Percentiles rank a stretch among this genome's conserved stretches.
Evolutionary conservation across 1,140 invertebrate species (phyloP).

Genomic region (Agraylea sexmaculata): DNA sequence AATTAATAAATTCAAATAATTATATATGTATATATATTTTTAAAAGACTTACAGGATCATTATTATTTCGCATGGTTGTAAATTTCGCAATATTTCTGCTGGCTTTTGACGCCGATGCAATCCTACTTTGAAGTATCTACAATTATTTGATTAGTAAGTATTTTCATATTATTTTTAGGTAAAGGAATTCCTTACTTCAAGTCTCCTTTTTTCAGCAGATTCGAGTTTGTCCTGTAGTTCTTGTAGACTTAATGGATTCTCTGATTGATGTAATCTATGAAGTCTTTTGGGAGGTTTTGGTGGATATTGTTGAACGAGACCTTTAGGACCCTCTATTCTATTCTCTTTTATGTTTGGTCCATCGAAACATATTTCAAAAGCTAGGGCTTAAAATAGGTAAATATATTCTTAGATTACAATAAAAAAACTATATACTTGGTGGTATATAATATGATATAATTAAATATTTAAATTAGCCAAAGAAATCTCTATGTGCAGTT

Average conservation of each 20-base stretch:
- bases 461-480: too few species aligned
- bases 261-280: slow-evolving; percentile 43
- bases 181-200: slow-evolving; percentile 19
- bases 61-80: too few species aligned
- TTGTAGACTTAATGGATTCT: slow-evolving; percentile 41
- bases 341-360: slow-evolving; percentile 25
- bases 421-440: too few species aligned
- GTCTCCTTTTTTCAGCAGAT: slow-evolving; percentile 52
- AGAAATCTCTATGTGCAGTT: too few species aligned
- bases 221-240: slow-evolving; percentile 54
- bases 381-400: slow-evolving; percentile 38
- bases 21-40: too few species aligned
- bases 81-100: too few species aligned
- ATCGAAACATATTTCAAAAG: slow-evolving; percentile 53
- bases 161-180: neutral
- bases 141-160: neutral
- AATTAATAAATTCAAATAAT: neutral
- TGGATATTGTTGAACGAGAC: slow-evolving; percentile 44
- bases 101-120: slow-evolving; percentile 20
- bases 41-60: too few species aligned
- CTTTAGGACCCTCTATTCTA: slow-evolving; percentile 24
- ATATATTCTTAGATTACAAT: too few species aligned
- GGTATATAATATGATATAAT: too few species aligned
- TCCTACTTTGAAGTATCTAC: slow-evolving; percentile 19
- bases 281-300: slow-evolving; percentile 50